Evolutionary conservation across 2,888 invertebrate genomes (phyloP), one percentile per base, ranked within the genome.

Genomic region (Ceraclea dissimilis): DNA sequence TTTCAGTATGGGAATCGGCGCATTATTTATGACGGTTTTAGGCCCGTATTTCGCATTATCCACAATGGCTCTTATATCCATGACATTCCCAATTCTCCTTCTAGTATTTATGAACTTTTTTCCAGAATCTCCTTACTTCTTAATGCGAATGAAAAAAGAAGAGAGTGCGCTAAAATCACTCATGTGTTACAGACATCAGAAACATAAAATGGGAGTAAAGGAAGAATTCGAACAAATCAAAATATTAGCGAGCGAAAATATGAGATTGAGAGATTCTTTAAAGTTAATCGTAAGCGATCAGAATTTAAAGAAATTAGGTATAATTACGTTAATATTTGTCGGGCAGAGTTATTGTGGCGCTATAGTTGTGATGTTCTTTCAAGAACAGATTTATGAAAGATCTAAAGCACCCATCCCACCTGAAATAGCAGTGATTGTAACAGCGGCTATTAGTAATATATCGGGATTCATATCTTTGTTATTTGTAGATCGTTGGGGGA

Each of bases 101-200:
- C 33, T 62, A 8, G 21, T 54, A 5, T 56, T 52, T 8, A 57
- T 63, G 49, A 8, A 53, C 4, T 63, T 60, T 13, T 51, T 62
- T 43, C 61, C 63, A 1, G 63, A 63, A 18, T 63, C 63, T 4
- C 64, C 63, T 5, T 62, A 63, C 33, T 63, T 55, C 34, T 56
- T 58, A 4, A 52, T 60, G 44, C 52, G 60, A 52, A 57, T 54
- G 34, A 47, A 51, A 8, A 57, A 56, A 43, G 59, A 57, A 49
- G 51, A 59, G 4, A 50, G 59, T 51, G 57, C 57, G 2, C 17
- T 43, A 2, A 53, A 57, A 26, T 49, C 61, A 4, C 11, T 61
- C 6, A 47, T 34, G 20, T 59, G 57, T 57, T 22, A 59, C 1
- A 44, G 61, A 39, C 17, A 57, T n/a, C 59, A 59, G 26, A 61